Evolutionary conservation across 2,113 vertebrate genomes (phyloP).

Genomic region (Parus major): DNA sequence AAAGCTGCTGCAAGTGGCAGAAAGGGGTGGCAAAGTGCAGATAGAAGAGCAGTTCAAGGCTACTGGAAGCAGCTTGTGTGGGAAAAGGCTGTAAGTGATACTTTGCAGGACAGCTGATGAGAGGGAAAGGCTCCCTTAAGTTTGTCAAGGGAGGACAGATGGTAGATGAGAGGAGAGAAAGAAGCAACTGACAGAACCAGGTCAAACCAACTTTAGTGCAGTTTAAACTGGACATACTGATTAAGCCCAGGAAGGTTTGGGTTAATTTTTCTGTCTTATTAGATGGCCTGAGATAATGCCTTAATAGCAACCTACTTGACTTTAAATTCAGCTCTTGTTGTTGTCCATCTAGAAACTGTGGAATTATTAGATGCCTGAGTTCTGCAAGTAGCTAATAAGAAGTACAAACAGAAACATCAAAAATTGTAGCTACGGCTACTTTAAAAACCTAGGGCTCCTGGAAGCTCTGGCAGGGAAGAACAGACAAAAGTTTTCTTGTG

Average conservation of each 20-base stretch:
- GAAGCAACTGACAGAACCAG: not conserved
- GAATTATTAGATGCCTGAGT: not conserved
- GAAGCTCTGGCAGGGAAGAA: not conserved
- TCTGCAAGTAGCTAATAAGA: not conserved
- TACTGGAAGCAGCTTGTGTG: not conserved
- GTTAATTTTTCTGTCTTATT: not conserved
- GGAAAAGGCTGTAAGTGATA: not conserved
- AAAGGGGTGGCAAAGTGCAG: not conserved
- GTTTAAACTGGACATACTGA: not conserved
- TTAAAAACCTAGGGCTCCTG: not conserved
- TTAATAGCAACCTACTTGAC: not conserved
- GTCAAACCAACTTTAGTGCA: not conserved
- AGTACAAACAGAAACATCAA: not conserved
- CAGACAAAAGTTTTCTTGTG: not conserved
- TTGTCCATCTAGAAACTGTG: not conserved
- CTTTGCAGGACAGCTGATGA: not conserved
- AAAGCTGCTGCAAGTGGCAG: not conserved
- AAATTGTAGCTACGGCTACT: not conserved
- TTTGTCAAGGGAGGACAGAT: not conserved
- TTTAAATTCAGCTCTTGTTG: not conserved
- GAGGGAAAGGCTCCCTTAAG: not conserved
- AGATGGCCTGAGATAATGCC: not conserved
- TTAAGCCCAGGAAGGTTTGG: not conserved
- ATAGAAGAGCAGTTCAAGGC: not conserved
- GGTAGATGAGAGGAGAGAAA: not conserved